A percentile compares a stretch with the other conserved stretches of the same genome.
phyloP scores from a whole-genome alignment of 2,888 invertebrate species.

The Apotomis betuletana region DNA sequence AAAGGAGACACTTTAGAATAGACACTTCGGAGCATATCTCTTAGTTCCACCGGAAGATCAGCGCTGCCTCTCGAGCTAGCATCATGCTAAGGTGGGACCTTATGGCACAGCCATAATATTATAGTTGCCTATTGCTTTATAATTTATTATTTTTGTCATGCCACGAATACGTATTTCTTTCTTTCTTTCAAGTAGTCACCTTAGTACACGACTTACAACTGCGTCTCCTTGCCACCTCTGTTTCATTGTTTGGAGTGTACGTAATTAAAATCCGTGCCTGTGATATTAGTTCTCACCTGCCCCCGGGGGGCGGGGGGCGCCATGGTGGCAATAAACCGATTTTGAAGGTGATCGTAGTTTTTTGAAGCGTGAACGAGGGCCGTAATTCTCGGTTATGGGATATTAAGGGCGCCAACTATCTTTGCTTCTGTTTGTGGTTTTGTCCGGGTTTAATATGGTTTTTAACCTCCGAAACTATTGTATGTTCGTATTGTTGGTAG shows the following conservation, averaged over 20 bases:
- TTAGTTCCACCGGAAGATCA: no score
- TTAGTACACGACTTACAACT: not conserved
- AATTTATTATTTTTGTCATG: not conserved
- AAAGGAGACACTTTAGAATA: no score
- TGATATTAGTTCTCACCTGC: slow-evolving; percentile 74
- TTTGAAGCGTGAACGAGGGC: slow-evolving; percentile 33
- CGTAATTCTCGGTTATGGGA: slow-evolving; percentile 12
- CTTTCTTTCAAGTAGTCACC: no score
- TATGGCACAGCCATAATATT: no score
- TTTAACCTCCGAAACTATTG: no score
- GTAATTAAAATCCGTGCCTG: slow-evolving; percentile 75
- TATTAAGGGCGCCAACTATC: slow-evolving; percentile 16
- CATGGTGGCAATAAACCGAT: slow-evolving; percentile 35
- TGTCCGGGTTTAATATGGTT: not conserved
- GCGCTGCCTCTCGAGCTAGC: no score
- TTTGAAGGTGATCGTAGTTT: slow-evolving; percentile 39
- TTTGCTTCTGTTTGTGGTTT: not conserved
- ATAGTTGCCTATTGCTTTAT: no score
- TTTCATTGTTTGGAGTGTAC: slow-evolving; percentile 72
- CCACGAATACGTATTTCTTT: no score
- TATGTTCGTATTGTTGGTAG: no score
- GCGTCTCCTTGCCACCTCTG: slow-evolving; percentile 50
- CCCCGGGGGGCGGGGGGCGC: not conserved
- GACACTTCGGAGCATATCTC: no score
- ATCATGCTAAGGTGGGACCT: no score